Base-by-base conservation (phyloP, 2,888 invertebrate species). In the Hipparchia semele region DNA sequence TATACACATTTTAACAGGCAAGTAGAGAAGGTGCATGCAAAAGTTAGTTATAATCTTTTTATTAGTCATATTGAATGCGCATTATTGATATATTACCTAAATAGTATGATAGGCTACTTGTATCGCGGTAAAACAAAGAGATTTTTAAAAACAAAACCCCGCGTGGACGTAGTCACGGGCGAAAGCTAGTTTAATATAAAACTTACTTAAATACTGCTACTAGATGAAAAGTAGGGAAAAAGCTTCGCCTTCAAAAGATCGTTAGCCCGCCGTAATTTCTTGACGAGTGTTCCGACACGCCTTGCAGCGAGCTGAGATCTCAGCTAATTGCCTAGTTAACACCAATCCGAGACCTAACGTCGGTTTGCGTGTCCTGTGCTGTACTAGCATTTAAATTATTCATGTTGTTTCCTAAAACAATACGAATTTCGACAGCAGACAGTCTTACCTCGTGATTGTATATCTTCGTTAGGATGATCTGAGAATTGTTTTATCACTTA, bases 301-400 rank as follows among this genome's bases (percentile, higher is more conserved):
- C 80, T 72, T 68, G 72, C 64, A 71, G 72, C 70, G 75, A 76
- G 84, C 82, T 83, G 84, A 84, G 84, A 82, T 84, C 83, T 80
- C 80, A 80, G 83, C 82, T 87, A 87, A 90, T 87, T 87, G 86
- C 84, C 85, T 86, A 85, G 87, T 88, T 87, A 89, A 85, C 86
- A 83, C 83, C 85, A 86, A 87, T 87, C 86, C 82, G 80, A 80
- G 79, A 79, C 78, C 76, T 77, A 67, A 70, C 77, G 75, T 71
- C 70, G 67, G 73, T 70, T 73, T 75, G 68, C 73, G 74, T 75
- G 71, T 76, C 69, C 75, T 77, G 73, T 74, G 69, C 72, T 68
- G 56, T 69, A 71, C 69, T 71, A 68, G 64, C 58, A 59, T 66
- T 39, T 59, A 66, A 67, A 72, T 72, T 68, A 66, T 65, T 64